phyloP scores from a whole-genome alignment of 2,797 vertebrate species.

The Vespertilio murinus region DNA sequence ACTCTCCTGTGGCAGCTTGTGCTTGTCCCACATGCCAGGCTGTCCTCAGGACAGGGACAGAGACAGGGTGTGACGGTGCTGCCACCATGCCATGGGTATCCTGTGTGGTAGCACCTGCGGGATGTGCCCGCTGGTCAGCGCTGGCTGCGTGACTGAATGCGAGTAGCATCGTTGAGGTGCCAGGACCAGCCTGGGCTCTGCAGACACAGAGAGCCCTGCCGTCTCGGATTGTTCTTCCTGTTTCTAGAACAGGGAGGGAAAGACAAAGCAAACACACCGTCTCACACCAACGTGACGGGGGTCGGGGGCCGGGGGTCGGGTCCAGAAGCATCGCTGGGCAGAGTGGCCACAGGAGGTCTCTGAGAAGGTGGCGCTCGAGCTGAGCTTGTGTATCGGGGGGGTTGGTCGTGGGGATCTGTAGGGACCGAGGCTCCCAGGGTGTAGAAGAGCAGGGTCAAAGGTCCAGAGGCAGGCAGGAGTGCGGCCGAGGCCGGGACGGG shows the following conservation, averaged over 20 bases:
- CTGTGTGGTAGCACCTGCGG: too few relatives aligned
- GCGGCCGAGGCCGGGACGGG: background rate
- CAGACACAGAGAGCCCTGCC: background rate
- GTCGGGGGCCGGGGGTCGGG: background rate
- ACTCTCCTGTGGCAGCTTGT: background rate
- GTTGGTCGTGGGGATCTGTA: accelerated
- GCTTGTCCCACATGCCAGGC: background rate
- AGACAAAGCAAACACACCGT: background rate
- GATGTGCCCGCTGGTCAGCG: too few relatives aligned
- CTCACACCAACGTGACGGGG: background rate
- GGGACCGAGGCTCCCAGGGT: too few relatives aligned
- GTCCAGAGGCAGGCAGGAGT: background rate
- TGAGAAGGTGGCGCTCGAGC: background rate
- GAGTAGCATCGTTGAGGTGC: too few relatives aligned
- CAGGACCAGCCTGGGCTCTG: background rate
- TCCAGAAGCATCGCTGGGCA: background rate
- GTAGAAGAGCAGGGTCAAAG: background rate
- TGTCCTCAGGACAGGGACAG: background rate
- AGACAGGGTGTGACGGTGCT: accelerated
- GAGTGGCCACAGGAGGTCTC: background rate
- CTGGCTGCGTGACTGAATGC: accelerated
- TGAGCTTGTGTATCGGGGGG: background rate
- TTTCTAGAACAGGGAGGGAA: background rate
- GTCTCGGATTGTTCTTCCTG: background rate
- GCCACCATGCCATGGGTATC: accelerated